These are phyloP conservation scores for Ovibos moschatus DNA, from an alignment of 2,113 vertebrate species.

Conservation along the genomic window DNA sequence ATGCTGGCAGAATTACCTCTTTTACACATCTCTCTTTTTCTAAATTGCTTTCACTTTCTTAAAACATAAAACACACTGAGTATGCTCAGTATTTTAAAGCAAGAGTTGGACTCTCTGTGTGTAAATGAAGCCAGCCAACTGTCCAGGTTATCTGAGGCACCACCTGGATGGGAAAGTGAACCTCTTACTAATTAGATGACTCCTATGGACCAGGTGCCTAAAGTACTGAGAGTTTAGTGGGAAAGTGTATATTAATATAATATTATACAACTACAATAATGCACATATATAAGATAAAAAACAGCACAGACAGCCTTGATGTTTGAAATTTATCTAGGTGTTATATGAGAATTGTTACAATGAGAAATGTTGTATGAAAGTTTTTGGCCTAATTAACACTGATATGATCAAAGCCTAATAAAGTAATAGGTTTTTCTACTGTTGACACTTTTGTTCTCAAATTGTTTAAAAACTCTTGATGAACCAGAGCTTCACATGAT, in stretches of 20 bases:
- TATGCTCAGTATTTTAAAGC: neutral
- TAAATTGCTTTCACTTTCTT: neutral
- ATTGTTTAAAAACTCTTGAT: neutral
- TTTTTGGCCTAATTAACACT: constrained; percentile 13
- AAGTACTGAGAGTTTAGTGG: neutral
- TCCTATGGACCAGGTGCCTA: neutral
- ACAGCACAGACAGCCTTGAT: neutral
- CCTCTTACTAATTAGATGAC: neutral
- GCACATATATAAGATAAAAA: neutral
- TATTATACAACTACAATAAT: neutral
- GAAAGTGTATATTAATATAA: neutral
- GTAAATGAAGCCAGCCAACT: neutral
- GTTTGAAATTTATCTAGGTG: neutral
- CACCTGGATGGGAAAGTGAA: neutral
- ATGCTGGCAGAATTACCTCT: neutral
- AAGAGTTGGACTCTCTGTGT: neutral
- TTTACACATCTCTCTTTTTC: neutral
- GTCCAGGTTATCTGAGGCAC: neutral
- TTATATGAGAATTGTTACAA: neutral
- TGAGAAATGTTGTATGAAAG: neutral
- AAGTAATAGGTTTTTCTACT: neutral
- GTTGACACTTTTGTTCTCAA: constrained; percentile 13
- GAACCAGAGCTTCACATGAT: neutral
- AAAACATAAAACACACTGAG: neutral
- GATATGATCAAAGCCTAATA: neutral